A percentile compares a stretch with the other conserved stretches of the same genome.
Evolutionary conservation across 2,113 vertebrate species (phyloP).

Genomic region (Symphodus melops): DNA sequence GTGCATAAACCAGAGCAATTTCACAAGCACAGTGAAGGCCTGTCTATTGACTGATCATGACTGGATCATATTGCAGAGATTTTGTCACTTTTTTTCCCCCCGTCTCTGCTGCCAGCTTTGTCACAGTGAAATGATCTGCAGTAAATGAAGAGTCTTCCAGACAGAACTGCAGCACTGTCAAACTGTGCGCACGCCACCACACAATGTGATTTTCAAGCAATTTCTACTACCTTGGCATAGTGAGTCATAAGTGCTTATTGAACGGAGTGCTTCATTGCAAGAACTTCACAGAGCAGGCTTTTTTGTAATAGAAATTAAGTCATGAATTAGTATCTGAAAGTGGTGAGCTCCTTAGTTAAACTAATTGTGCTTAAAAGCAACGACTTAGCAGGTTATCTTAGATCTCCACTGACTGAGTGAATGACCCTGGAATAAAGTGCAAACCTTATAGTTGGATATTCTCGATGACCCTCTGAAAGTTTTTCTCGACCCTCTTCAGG

Average conservation of each 20-base stretch:
- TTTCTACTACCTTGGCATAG: neutral
- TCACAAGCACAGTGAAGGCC: neutral
- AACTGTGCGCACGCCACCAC: neutral
- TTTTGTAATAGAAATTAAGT: neutral
- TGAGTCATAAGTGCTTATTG: neutral
- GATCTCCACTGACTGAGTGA: neutral
- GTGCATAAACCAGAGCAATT: neutral
- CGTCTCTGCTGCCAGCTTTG: neutral
- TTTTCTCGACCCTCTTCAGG: conserved; percentile 26
- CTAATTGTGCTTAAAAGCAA: neutral
- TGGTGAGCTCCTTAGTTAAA: neutral
- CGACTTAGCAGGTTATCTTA: neutral
- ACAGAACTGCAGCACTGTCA: neutral
- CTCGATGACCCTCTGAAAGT: conserved; percentile 35
- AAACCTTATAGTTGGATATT: conserved; percentile 4
- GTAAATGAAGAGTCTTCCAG: neutral
- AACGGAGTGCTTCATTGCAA: neutral
- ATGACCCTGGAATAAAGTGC: neutral
- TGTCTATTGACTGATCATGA: neutral
- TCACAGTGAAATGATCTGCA: neutral
- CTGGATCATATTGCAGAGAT: neutral
- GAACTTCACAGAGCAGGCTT: neutral
- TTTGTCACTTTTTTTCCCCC: neutral
- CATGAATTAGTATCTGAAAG: neutral
- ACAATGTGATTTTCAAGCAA: neutral